Evolutionary conservation across 2,888 invertebrate species (phyloP), one percentile per base, ranked within the genome.

Genomic region (Philopedon plagiatum): DNA sequence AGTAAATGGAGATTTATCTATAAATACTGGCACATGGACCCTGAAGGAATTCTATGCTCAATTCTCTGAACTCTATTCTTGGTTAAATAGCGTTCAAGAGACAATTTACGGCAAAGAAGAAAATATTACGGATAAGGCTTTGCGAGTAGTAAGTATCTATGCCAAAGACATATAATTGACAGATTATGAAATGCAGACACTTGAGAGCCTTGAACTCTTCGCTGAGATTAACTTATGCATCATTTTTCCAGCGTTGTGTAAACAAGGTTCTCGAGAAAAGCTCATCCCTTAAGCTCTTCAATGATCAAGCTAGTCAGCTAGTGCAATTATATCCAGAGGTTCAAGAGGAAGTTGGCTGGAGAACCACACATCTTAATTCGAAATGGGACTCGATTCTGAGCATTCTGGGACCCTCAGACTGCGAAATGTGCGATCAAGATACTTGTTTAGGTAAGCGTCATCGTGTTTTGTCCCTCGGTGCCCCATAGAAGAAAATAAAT

Each of bases 361-460:
- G 93, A 76, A 89, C 93, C 76, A 90, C 91, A 80, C 91, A 92
- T 81, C 87, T 95, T 76, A 93, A 93, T 83, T 89, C 90, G 71
- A 93, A 93, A 85, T 94, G 94, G 95, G 92, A 93, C 82, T 89
- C 91, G 61, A 89, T 94, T 71, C 91, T 93, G 76, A 87, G 91
- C 79, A 89, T 91, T 78, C 89, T 94, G 80, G 90, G 89, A 81
- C 91, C 88, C 71, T 87, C 90, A 72, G 88, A 89, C 80, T 83
- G 83, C 75, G 82, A 79, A 56, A 78, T 80, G 60, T 82, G 82
- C 56, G 82, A 82, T 83, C 82, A 83, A 71, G 83, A 84, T 54
- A 80, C 79, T 73, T 83, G 83, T 75, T 78, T 83, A 78, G 83
- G 83, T 83, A 77, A 75, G 70, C 69, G n/a, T n/a, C n/a, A n/a